Percentiles rank a stretch among this genome's conserved stretches.
Evolutionary conservation across 2,888 invertebrate genomes (phyloP).

Genomic region (Caenorhabditis zanzibari): DNA sequence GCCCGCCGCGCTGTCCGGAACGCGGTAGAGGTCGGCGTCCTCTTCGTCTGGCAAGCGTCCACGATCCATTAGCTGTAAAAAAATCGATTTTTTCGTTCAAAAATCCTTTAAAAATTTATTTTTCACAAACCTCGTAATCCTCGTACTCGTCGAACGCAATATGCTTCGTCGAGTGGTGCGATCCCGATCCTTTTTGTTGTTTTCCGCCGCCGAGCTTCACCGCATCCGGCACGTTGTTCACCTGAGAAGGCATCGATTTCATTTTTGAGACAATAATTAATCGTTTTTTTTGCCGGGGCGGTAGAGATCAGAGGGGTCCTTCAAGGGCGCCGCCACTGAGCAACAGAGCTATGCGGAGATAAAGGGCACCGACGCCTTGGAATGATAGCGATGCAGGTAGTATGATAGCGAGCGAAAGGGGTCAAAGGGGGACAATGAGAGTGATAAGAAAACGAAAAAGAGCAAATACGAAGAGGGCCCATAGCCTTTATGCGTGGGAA

Average conservation of each 20-base stretch:
- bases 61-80: conserved; percentile 71
- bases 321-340: not conserved
- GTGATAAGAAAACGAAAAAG: not conserved
- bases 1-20: conserved; percentile 80
- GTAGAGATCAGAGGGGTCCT: not conserved
- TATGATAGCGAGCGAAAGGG: not conserved
- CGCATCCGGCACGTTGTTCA: conserved; percentile 77
- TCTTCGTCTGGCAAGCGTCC: conserved; percentile 78
- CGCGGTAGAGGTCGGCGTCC: conserved; percentile 74
- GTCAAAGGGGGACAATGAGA: not conserved
- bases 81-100: not conserved
- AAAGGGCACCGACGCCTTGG: no score
- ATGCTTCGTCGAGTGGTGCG: conserved; percentile 58
- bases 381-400: not conserved
- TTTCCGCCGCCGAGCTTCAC: conserved; percentile 64
- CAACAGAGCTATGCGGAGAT: no score
- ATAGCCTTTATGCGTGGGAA: not conserved
- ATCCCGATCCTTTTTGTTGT: conserved; percentile 45
- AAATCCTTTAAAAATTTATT: not conserved
- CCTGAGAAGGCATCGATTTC: conserved; percentile 56
- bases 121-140: conserved; percentile 77
- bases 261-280: not conserved
- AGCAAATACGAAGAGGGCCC: not conserved
- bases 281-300: not conserved
- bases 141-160: conserved; percentile 75